phyloP scores from a whole-genome alignment of 2,888 invertebrate genomes.

The Merodon equestris region DNA sequence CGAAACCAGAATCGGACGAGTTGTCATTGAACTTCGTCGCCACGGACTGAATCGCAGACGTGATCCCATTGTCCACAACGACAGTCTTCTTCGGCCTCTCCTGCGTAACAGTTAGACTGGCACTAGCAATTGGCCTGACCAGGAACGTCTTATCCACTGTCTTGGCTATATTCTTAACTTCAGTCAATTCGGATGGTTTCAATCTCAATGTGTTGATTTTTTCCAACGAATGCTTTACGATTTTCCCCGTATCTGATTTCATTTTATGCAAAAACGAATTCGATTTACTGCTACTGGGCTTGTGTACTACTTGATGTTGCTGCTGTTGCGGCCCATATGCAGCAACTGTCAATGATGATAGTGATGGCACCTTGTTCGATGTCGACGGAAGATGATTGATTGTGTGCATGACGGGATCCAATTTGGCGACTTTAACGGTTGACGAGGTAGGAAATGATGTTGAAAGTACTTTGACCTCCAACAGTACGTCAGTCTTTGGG shows the following conservation, averaged over 20 bases:
- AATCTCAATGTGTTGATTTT: slow-evolving; percentile 71
- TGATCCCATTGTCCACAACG: slow-evolving; percentile 61
- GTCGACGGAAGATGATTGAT: slow-evolving; percentile 24
- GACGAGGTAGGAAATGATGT: slow-evolving; percentile 59
- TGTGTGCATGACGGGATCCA: slow-evolving; percentile 47
- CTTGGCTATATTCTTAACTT: slow-evolving; percentile 70
- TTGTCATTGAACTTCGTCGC: slow-evolving; percentile 81
- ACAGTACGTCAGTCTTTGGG: slow-evolving; percentile 57
- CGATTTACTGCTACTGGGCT: slow-evolving; percentile 51
- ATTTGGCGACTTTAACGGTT: slow-evolving; percentile 56
- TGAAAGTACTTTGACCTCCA: slow-evolving; percentile 59
- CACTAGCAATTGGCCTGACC: slow-evolving; percentile 46
- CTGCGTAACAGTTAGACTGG: slow-evolving; percentile 34
- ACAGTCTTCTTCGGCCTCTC: slow-evolving; percentile 41
- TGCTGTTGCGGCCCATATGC: slow-evolving; percentile 11
- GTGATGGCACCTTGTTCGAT: slow-evolving; percentile 32
- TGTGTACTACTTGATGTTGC: slow-evolving; percentile 36
- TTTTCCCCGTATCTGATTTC: slow-evolving; percentile 72
- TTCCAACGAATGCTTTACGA: slow-evolving; percentile 72
- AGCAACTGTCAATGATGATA: too few species aligned
- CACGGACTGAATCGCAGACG: slow-evolving; percentile 72
- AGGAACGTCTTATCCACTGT: slow-evolving; percentile 69
- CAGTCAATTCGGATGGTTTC: slow-evolving; percentile 69
- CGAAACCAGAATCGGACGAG: slow-evolving; percentile 87
- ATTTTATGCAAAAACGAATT: slow-evolving; percentile 72